These are phyloP conservation scores for Pseudococcus jackbeardsleyi DNA, from an alignment of 2,888 invertebrate species.

Conservation along the genomic window DNA sequence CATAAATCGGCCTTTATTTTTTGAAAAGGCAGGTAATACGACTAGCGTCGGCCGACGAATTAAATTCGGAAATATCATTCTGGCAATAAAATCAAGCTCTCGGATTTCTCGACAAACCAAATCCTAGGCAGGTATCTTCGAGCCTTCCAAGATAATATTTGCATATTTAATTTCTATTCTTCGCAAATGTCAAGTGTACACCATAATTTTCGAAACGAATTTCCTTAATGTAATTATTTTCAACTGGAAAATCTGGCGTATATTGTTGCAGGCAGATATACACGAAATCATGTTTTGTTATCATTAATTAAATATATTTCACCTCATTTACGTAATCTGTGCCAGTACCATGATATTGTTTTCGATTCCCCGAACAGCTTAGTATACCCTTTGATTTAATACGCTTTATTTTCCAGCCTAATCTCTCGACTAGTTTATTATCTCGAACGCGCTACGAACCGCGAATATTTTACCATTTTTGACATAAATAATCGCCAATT, in stretches of 20 bases:
- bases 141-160: neutral
- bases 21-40: neutral
- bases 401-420: neutral
- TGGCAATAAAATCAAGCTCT: neutral
- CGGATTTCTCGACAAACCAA: neutral
- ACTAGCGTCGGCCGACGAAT: neutral
- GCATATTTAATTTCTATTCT: neutral
- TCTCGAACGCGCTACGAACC: neutral
- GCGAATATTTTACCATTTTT: neutral
- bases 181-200: neutral
- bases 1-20: neutral
- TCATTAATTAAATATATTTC: slow-evolving; percentile 26
- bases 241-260: neutral
- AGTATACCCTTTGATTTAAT: slow-evolving; percentile 14
- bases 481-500: neutral
- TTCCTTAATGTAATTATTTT: slow-evolving; percentile 8
- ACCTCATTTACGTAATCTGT: slow-evolving; percentile 23
- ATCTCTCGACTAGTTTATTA: neutral
- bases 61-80: neutral
- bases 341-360: neutral
- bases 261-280: neutral
- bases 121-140: neutral
- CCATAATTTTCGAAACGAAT: neutral
- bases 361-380: neutral
- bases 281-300: slow-evolving; percentile 15